Base-by-base conservation (phyloP, 92 coral and sea anemone genomes). In the Epizoanthus illoricatus region DNA sequence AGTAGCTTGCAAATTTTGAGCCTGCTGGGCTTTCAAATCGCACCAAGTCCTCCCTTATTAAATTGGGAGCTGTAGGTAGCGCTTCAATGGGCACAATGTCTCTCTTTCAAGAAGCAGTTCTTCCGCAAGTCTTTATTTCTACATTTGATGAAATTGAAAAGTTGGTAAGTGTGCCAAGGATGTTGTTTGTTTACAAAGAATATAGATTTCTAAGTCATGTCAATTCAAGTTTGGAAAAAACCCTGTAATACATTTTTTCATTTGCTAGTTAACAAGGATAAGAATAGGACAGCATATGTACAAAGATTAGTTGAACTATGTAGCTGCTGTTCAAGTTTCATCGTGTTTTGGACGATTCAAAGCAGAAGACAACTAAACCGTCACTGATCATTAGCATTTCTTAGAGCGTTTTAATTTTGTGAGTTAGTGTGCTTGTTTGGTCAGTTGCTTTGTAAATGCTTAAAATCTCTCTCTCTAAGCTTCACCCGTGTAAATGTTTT, bases 111-210 rank as follows among this genome's bases (percentile, higher is more conserved):
- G 82, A 78, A 12, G 59, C 69, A 9, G 69, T 78, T 63, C 71
- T 78, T 78, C 82, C 82, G 52, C 82, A 78, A 42, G 40, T 78
- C 67, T 78, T 78, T 63, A 64, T 78, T 43, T 78, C 82, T 5
- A 13, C 82, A 42, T 78, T 78, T 24, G 82, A 78, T 63, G 82
- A 78, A 78, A 78, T 78, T 62, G 71, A 64, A 63, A 78, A 78
- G 42, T 63, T 78, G 82, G 82, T 78, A 63, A 78, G 82, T 78
- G 82, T 42, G 60, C n/a, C 21, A 36, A 62, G 39, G 40, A 43
- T 45, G 19, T 42, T 43, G 71, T 62, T 78, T 78, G 69, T 76
- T 76, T 63, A 41, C 58, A 39, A 62, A 76, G 15, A 20, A 41
- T 18, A n/a, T 21, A 58, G 43, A 60, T 7, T 28, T 52, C 15